A percentile compares a stretch with the other conserved stretches of the same genome.
These are phyloP conservation scores for Synergus itoensis DNA, from an alignment of 2,888 invertebrate species.

Conservation along the genomic window DNA sequence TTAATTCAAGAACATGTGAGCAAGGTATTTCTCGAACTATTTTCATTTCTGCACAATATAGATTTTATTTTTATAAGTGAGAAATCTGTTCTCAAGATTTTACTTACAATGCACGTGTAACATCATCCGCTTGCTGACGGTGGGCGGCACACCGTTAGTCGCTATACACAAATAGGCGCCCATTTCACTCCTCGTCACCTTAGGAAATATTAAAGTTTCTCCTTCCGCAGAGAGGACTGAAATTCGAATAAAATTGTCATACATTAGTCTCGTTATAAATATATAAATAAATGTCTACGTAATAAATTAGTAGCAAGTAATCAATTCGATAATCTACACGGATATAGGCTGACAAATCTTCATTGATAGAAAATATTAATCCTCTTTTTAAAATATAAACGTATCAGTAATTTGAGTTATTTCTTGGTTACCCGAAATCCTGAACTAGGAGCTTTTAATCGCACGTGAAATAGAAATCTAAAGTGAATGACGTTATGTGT, in stretches of 20 bases:
- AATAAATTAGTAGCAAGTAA: too few relatives aligned
- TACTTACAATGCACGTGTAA: constrained; percentile 95
- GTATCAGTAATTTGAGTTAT: background rate
- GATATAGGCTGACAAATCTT: too few relatives aligned
- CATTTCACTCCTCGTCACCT: constrained; percentile 94
- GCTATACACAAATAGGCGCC: constrained; percentile 93
- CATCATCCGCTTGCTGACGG: constrained; percentile 94
- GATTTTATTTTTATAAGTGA: background rate
- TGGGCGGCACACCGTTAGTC: constrained; percentile 92
- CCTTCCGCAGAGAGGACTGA: constrained; percentile 87
- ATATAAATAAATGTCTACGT: background rate
- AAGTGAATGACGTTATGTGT: constrained; percentile 15
- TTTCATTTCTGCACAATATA: background rate
- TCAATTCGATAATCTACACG: too few relatives aligned
- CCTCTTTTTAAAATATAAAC: background rate
- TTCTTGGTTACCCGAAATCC: background rate
- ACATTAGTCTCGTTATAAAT: background rate
- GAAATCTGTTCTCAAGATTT: constrained; percentile 13
- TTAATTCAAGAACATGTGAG: too few relatives aligned
- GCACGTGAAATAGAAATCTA: constrained; percentile 35
- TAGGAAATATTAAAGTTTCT: constrained; percentile 88
- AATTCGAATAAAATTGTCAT: constrained; percentile 52
- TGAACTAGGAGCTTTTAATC: background rate
- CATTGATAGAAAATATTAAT: background rate
- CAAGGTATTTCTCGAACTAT: background rate